Base-by-base conservation (phyloP, 2,888 invertebrate species). In the Sipunculus nudus region DNA sequence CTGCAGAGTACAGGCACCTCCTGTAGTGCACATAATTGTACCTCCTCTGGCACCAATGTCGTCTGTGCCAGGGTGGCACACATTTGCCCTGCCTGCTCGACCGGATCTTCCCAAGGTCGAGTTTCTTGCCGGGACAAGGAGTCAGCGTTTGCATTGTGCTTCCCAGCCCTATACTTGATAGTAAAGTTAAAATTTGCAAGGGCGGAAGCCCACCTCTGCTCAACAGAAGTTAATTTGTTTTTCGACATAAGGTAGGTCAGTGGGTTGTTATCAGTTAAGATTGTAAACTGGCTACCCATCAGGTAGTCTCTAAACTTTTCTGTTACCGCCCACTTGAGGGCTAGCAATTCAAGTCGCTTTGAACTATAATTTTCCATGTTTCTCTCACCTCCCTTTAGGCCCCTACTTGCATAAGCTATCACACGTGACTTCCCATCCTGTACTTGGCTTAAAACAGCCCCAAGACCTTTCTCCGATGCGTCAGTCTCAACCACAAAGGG, bases 261-360 rank as follows among this genome's bases (percentile, higher is more conserved):
- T 2, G 53, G 53, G 6, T 53, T 53, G 31, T 53, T 41, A 23
- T 53, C 35, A 35, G 35, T 35, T 13, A 35, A 13, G 10, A 35
- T 13, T 35, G 8, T 35, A 13, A 35, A 35, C 8, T 35, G 35
- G 35, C 35, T 35, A 35, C 35, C 35, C 8, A 8, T 13, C 16
- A 35, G 13, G 13, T 50, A 50, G 13, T 47, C 47, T 13, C 13
- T 10, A 26, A 47, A 28, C 13, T 26, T 47, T 8, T 21, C 28
- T 6, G 28, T 47, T 6, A 47, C 28, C 19, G 23, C 16, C 47
- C 47, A 47, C 21, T 47, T 47, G 13, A 47, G 13, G 21, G 47
- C 19, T 13, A 47, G 28, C 8, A 47, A 47, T 28, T 47, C 47
- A 10, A 35, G 16, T 13, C 16, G n/a, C n/a, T n/a, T n/a, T n/a